Evolutionary conservation across 2,113 vertebrate species (phyloP).

Genomic region (Callocephalon fimbriatum): DNA sequence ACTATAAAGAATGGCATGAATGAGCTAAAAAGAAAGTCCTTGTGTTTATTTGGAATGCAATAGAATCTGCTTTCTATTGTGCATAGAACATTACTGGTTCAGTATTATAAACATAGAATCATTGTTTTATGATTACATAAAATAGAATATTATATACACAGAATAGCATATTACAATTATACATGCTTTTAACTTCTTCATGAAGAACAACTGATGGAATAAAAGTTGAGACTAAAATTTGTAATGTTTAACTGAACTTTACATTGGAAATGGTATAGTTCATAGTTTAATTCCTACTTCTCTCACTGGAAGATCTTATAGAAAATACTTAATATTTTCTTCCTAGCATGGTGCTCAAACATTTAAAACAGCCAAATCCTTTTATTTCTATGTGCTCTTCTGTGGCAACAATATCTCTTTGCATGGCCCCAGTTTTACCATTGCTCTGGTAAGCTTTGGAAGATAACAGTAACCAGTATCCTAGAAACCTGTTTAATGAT

Average conservation of each 20-base stretch:
- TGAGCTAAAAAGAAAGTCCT: background rate
- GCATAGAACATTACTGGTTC: background rate
- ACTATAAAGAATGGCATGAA: background rate
- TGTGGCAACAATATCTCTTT: background rate
- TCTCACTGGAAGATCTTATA: background rate
- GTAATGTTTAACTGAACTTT: background rate
- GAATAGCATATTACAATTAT: background rate
- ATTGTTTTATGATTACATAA: background rate
- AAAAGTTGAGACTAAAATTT: background rate
- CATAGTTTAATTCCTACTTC: background rate
- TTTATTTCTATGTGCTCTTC: background rate
- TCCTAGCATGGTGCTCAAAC: background rate
- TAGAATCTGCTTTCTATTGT: background rate
- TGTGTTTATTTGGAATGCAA: background rate
- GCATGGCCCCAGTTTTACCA: background rate
- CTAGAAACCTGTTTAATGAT: background rate
- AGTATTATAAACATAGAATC: background rate
- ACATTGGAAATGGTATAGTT: background rate
- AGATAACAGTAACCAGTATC: background rate
- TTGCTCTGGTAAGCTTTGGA: background rate
- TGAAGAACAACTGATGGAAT: background rate
- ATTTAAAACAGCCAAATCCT: background rate
- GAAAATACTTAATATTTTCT: background rate
- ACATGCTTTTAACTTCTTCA: background rate
- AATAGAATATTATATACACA: background rate